phyloP scores from a whole-genome alignment of 2,797 vertebrate genomes.

The Labeo calbasu region DNA sequence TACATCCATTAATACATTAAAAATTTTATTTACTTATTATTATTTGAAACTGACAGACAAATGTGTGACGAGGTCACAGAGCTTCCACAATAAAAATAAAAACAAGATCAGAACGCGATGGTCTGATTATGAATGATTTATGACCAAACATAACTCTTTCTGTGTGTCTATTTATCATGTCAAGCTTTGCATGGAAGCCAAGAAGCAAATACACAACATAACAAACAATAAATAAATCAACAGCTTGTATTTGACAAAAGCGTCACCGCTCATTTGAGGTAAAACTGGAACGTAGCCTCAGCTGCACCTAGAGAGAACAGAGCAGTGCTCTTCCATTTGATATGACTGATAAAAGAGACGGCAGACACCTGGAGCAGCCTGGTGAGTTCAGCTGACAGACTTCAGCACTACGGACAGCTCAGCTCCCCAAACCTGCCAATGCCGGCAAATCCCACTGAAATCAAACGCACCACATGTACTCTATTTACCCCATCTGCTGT shows the following conservation, averaged over 20 bases:
- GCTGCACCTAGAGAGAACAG: neutral
- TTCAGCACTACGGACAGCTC: conserved; percentile 73
- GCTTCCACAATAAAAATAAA: neutral
- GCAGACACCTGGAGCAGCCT: neutral
- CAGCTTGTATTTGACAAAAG: neutral
- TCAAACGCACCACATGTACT: conserved; percentile 23
- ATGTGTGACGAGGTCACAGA: neutral
- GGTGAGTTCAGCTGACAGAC: conserved; percentile 3
- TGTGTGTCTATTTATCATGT: neutral
- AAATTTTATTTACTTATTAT: neutral
- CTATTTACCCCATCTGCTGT: conserved; percentile 26
- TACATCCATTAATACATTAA: too few species aligned
- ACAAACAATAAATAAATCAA: conserved; percentile 3
- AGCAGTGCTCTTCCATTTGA: conserved; percentile 1
- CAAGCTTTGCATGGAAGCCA: neutral
- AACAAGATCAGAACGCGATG: neutral
- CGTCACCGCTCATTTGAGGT: neutral
- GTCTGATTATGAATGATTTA: conserved; percentile 17
- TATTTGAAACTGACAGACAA: conserved; percentile 1
- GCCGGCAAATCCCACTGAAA: conserved; percentile 37
- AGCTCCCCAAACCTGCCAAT: conserved; percentile 62
- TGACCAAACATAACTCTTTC: neutral
- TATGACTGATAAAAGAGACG: conserved; percentile 12
- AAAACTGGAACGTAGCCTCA: neutral
- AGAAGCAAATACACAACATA: neutral